Base-by-base conservation (phyloP, 2,113 vertebrate genomes). In the Megaceryle maxima region DNA sequence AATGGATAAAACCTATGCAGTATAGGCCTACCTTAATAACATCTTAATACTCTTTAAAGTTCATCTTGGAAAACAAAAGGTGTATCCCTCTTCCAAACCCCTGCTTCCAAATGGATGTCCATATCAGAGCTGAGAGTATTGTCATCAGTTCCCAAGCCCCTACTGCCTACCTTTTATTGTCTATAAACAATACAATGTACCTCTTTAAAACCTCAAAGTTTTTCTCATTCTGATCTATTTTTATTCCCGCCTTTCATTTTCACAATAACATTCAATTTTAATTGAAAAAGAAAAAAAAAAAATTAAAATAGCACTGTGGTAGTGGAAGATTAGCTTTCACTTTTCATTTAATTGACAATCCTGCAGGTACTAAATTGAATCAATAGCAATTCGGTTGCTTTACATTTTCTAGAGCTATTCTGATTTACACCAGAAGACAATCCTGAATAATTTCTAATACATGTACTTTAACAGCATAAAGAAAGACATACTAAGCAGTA, bases 261-360 rank as follows among this genome's bases (percentile, higher is more conserved):
- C 56, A 82, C 12, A 63, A 14, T 59, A 82, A 59, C 16, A 18
- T 48, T 55, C 8, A 19, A 26, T 94, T 88, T 96, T 83, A 94
- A 79, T 85, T 87, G 78, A 90, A 79, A 90, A 76, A 60, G 43
- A 95, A 79, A 68, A 73, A 59, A 28, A 3, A 41, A 33, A 26
- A 89, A 7, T 37, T 37, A 46, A 46, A 46, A 19, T 9, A 63
- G 2, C 10, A 46, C 18, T 6, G 17, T 24, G 41, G 16, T 81
- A 68, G 46, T 35, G 17, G 46, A 81, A 84, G 31, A 85, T 89
- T 86, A 82, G 16, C 56, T 93, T 93, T 75, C 9, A 11, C 28
- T 85, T 87, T 87, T 78, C 50, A 67, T 87, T 90, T 96, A 84
- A 90, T 85, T 90, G 66, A 55, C 75, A 87, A 79, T 89, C 69